Percentiles rank a stretch among this genome's conserved stretches.
phyloP scores from a whole-genome alignment of 2,888 invertebrate genomes.

The Scaptomyza tumidula region DNA sequence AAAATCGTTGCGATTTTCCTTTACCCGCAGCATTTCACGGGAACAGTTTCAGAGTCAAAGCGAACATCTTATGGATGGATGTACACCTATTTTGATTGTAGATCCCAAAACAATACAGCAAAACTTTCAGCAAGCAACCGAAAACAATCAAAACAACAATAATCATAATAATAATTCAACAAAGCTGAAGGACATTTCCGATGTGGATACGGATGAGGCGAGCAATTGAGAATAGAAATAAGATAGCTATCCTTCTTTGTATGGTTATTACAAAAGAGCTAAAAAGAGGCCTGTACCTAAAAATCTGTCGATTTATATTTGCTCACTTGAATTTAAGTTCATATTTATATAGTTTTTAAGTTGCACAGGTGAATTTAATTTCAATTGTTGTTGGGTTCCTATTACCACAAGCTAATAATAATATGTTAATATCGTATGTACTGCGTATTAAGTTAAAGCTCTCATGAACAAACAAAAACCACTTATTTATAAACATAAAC shows the following conservation, averaged over 20 bases:
- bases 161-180: conserved; percentile 49
- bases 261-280: conserved; percentile 46
- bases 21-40: conserved; percentile 84
- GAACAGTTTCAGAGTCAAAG: conserved; percentile 84
- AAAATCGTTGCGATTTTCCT: conserved; percentile 84
- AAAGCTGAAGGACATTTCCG: conserved; percentile 81
- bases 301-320: conserved; percentile 44
- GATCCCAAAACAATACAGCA: conserved; percentile 82
- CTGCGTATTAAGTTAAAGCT: conserved; percentile 40
- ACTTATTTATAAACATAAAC: conserved; percentile 71
- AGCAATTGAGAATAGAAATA: conserved; percentile 76
- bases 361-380: conserved; percentile 52
- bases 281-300: conserved; percentile 64
- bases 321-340: conserved; percentile 53
- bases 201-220: conserved; percentile 84
- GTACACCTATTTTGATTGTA: conserved; percentile 84
- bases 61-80: conserved; percentile 84
- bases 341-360: conserved; percentile 64
- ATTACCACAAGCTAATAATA: conserved; percentile 40
- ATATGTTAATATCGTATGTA: conserved; percentile 36
- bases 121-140: conserved; percentile 81
- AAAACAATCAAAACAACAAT: conserved; percentile 50
- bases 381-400: conserved; percentile 59
- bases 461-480: conserved; percentile 45
- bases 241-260: conserved; percentile 1